Percentiles rank a stretch among this genome's conserved stretches.
phyloP scores from a whole-genome alignment of 2,797 vertebrate genomes.

The Melanotaenia trifasciata region DNA sequence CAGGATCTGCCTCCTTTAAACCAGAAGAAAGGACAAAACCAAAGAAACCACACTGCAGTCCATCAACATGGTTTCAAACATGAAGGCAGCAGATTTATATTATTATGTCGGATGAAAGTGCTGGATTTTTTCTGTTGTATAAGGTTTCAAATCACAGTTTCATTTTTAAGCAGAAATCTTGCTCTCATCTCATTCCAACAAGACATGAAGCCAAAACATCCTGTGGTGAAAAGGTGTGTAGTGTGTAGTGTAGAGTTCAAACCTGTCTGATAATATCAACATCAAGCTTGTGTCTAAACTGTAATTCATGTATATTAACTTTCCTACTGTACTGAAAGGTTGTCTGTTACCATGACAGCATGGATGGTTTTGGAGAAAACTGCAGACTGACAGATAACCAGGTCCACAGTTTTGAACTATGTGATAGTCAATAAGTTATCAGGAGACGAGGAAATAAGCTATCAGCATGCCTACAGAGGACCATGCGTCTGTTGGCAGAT shows the following conservation, averaged over 20 bases:
- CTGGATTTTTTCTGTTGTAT: too few relatives aligned
- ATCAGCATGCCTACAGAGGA: neutral
- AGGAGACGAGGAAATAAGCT: neutral
- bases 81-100: neutral
- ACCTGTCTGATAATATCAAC: neutral
- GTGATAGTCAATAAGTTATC: neutral
- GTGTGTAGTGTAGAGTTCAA: neutral
- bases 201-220: conserved; percentile 3
- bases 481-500: neutral
- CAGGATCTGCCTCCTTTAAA: too few relatives aligned
- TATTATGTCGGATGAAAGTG: neutral
- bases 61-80: neutral
- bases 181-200: neutral
- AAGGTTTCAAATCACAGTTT: neutral
- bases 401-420: neutral
- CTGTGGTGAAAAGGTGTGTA: neutral
- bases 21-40: neutral
- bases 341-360: neutral
- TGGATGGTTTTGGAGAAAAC: neutral
- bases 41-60: neutral
- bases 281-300: neutral
- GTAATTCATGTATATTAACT: neutral
- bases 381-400: neutral
- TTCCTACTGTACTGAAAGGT: neutral
- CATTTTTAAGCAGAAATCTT: neutral